Base-by-base conservation (phyloP, 1,140 invertebrate genomes). In the Drosophila aff. region DNA sequence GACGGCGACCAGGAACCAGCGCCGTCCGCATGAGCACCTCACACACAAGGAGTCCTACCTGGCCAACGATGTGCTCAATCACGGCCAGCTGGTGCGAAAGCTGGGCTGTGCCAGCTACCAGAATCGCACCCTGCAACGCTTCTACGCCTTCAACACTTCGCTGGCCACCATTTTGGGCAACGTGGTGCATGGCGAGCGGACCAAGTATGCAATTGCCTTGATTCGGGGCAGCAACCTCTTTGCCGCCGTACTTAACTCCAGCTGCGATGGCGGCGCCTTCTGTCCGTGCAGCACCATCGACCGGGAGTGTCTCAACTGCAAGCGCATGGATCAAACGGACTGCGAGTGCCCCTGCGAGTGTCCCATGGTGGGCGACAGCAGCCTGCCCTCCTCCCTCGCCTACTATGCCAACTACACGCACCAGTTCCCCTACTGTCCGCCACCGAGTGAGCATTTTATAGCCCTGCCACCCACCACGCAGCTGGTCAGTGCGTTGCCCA, bases 281-380 rank as follows among this genome's bases (percentile, higher is more conserved):
- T 99, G 98, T 93, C 98, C 98, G 0, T 99, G 98, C 86, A 98
- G 97, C 91, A 97, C 97, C 91, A 96, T 96, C 65, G 97, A 98
- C 92, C 95, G 97, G 21, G 93, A 97, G 1, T 99, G 98, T 92
- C 94, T 99, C 6, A 98, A 98, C 91, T 99, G 98, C 92, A 96
- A 98, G 92, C 95, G 97, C 21, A 98, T 98, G 97, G 98, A 98
- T 91, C 97, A 98, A 93, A 97, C 95, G 8, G 97, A 98, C 81
- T 99, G 98, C 83, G 98, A 99, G 92, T 99, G 98, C 93, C 98
- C 98, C 0, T 99, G 98, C 92, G 98, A 99, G 92, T 99, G 98
- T 92, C 96, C 96, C 16, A 93, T 98, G 36, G 95, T 94, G 78
- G 59, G 93, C 80, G 65, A 67, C 43, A 60, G 47, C n/a, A 77